These are phyloP conservation scores for Phallusia fumigata DNA, from an alignment of 23 tunicate genomes.

Conservation along the genomic window DNA sequence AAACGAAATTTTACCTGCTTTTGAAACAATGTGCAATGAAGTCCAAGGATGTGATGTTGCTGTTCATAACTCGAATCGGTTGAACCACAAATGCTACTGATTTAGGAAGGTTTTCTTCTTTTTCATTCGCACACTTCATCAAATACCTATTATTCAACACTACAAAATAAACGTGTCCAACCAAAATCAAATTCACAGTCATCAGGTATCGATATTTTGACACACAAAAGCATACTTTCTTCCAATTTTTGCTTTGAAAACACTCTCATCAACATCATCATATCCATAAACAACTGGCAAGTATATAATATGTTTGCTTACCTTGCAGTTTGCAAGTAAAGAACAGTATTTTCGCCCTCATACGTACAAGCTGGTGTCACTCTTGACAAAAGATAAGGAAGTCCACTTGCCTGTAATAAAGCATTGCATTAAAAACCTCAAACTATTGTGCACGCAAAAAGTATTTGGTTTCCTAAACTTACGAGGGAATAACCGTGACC, in stretches of 20 bases:
- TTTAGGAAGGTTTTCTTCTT: background rate
- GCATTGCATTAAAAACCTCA: background rate
- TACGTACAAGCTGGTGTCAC: constrained; percentile 70
- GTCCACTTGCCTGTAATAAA: constrained; percentile 71
- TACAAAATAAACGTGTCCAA: background rate
- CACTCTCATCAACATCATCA: too few relatives aligned
- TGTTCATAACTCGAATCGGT: background rate
- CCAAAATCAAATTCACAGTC: too few relatives aligned
- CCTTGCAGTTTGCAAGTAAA: constrained; percentile 85
- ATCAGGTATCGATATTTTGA: background rate
- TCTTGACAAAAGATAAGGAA: constrained; percentile 38
- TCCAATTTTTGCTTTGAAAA: too few relatives aligned
- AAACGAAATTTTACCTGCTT: constrained; percentile 18
- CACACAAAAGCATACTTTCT: background rate
- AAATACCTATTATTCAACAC: background rate
- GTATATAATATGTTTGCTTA: background rate
- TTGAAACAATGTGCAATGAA: constrained; percentile 16
- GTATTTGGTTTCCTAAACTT: too few relatives aligned
- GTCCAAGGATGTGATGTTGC: background rate
- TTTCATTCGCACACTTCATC: background rate
- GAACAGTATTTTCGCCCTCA: constrained; percentile 92
- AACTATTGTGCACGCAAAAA: background rate
- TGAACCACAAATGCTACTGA: background rate
- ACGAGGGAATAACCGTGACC: constrained; percentile 89
- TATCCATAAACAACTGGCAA: too few relatives aligned